Percentiles rank a stretch among this genome's conserved stretches.
phyloP scores from a whole-genome alignment of 2,888 invertebrate genomes.

The Drosophila neotestacea region DNA sequence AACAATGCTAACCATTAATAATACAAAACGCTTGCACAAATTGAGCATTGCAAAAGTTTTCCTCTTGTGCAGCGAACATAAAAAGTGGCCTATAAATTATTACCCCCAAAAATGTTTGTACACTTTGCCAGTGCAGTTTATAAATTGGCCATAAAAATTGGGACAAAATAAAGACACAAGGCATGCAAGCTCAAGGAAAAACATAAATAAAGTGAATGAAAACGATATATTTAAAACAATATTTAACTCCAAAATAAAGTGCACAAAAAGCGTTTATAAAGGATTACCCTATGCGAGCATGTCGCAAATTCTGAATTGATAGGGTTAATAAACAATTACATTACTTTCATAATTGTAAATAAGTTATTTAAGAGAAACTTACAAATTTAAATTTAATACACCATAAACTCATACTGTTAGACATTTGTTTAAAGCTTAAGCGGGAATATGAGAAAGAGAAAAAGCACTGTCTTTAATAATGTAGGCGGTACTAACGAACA shows the following conservation, averaged over 20 bases:
- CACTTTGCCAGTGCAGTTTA: conserved; percentile 53
- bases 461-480: conserved; percentile 1
- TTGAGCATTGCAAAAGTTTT: conserved; percentile 52
- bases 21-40: conserved; percentile 53
- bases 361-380: no score
- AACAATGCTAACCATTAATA: conserved; percentile 57
- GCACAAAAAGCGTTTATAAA: not conserved
- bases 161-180: conserved; percentile 16
- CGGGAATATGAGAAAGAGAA: not conserved
- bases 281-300: not conserved
- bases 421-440: no score
- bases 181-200: conserved; percentile 6
- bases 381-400: no score
- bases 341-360: no score
- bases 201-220: conserved; percentile 12
- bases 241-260: conserved; percentile 36
- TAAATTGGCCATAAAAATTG: conserved; percentile 56
- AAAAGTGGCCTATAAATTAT: conserved; percentile 67
- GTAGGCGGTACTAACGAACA: not conserved
- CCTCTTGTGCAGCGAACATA: conserved; percentile 14
- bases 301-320: no score
- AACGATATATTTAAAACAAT: conserved; percentile 18
- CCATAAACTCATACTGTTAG: not conserved
- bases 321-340: no score
- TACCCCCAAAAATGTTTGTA: conserved; percentile 41